Base-by-base conservation (phyloP, 1,140 invertebrate species). In the Lethocerus indicus region DNA sequence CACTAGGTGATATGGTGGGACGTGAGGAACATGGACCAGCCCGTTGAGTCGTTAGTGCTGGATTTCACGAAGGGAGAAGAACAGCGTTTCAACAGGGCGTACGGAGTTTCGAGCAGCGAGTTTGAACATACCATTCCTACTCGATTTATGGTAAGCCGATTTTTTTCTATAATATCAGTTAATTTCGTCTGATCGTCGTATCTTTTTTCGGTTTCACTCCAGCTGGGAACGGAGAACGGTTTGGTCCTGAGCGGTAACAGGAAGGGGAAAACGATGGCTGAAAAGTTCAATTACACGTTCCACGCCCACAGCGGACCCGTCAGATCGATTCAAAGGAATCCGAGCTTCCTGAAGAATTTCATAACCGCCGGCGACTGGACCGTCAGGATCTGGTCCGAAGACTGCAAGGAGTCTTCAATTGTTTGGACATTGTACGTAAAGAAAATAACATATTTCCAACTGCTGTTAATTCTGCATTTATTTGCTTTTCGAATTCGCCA, bases 221-320 rank as follows among this genome's bases (percentile, higher is more conserved):
- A 47, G 46, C 29, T 35, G 4, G 46, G 46, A 13, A 47, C 46
- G 2, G 46, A 47, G 39, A 47, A 47, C 23, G 46, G 46, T 16
- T 36, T 21, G 20, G 27, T 47, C 12, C 29, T 47, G 9, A 14
- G 21, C 14, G 46, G 35, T 13, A 47, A 47, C 23, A 47, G 46
- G 29, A 47, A 47, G 16, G 46, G 23, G 2, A 35, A 27, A 47
- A 36, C 46, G 3, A 20, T 47, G 29, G 23, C 35, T 35, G 46
- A 47, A 36, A 47, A 47, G 25, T 23, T 47, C 9, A 35, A 35
- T 21, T 36, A 29, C 20, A 47, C 39, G 14, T 47, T 47, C 46
- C 35, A 47, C 16, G 18, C 16, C 24, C 46, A 47, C 25, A 16
- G 23, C n/a, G 24, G 29, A 5, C 46, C 46, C 13, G 29, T 47